Evolutionary conservation across 2,113 vertebrate species (phyloP), one percentile per base, ranked within the genome.

Genomic region (Gymnorhina tibicen): DNA sequence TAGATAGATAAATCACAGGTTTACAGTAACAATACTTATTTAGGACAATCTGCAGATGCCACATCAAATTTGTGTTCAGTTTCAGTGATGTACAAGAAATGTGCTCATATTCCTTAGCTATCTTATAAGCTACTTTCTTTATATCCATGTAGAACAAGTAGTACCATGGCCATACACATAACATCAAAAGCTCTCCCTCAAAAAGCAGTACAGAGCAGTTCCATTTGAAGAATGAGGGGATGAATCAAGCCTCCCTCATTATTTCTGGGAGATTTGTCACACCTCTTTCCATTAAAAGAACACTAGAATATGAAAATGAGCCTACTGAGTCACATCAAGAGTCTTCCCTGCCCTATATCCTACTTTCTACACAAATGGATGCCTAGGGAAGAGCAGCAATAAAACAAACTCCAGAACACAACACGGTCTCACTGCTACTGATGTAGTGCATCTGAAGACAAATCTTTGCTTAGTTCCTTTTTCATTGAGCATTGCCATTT

Each of bases 161-260:
- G 33, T 59, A 52, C 47, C 47, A n/a, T 30, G 41, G 33, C 55
- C n/a, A 1, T 24, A 50, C 39, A 59, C 0, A 0, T 12, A 50
- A 33, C 10, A 67, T 53, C 26, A 80, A 75, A 60, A 77, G 76
- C 21, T 78, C 85, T 50, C 68, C 59, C 56, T 63, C 59, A 47
- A 77, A 86, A 66, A 69, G 52, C 46, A 76, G n/a, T 12, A 55
- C 27, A 39, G 21, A 24, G 30, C 35, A 73, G 58, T 10, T 86
- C 44, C 33, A 78, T 62, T 88, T 62, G 67, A 88, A 80, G 76
- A 83, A 85, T 20, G 8, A 85, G 46, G 27, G 55, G 37, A 66
- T 37, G 11, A 93, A 87, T 84, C 59, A 92, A 84, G 11, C 16
- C 16, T 47, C 30, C 7, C 9, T 76, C 17, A 22, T 64, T 90